Evolutionary conservation across 2,888 invertebrate species (phyloP), one percentile per base, ranked within the genome.

Genomic region (Dicyrtoma fusca): DNA sequence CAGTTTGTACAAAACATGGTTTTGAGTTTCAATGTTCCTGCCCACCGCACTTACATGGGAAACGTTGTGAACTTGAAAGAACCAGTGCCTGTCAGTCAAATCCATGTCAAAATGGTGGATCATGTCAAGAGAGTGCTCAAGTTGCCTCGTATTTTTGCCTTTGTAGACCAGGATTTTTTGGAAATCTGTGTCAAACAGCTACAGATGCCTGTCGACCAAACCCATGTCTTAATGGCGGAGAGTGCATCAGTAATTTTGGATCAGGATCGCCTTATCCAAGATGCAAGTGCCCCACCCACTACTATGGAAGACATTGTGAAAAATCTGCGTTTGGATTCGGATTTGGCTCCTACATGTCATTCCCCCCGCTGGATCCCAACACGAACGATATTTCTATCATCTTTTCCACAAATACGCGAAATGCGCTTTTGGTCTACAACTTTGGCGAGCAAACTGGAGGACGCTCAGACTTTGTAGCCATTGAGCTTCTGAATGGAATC

Each of bases 141-240:
- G 91, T 92, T 61, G 91, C 91, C 34, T 91, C 92, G 42, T 96
- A 92, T 88, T 94, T 94, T 84, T 97, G 97, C 81, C 85, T 94
- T 1, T 97, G 97, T 82, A 88, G 94, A 1, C 92, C 94, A 1
- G 95, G 95, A 0, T 97, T 93, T 83, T 88, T 93, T 13, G 97
- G 97, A 1, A 92, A 92, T 83, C 90, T 91, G 79, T 97, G 97
- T 83, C 95, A 96, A 85, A 89, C 90, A 21, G 82, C 84, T 3
- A 91, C 93, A 0, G 94, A 95, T 83, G 92, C 93, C 0, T 97
- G 97, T 82, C 87, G 94, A 74, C 93, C 94, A 0, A 95, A 95
- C 83, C 96, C 95, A n/a, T 97, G 97, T 81, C 85, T 17, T 17
- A 69, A 80, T 57, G 95, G 94, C 26, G 96, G 96, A 42, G 87